These are phyloP conservation scores for Campylorhamphus procurvoides DNA, from an alignment of 2,113 vertebrate genomes.

Conservation along the genomic window DNA sequence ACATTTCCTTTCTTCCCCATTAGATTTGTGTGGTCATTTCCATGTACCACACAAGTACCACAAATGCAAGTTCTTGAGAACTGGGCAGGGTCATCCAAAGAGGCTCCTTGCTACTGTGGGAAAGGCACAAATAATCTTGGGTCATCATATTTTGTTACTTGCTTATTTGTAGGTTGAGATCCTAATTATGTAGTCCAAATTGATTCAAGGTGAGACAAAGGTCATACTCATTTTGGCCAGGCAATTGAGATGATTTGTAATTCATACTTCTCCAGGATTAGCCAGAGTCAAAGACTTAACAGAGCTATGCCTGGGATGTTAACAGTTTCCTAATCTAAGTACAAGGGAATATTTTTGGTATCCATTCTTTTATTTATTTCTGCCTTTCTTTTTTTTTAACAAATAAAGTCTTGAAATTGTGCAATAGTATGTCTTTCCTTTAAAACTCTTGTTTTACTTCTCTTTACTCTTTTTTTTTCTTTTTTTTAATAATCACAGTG, in stretches of 20 bases:
- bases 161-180: neutral
- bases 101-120: neutral
- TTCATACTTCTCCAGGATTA: neutral
- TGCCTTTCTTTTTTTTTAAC: neutral
- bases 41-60: neutral
- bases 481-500: neutral
- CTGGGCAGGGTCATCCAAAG: neutral
- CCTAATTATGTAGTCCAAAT: neutral
- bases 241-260: neutral
- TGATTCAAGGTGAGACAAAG: neutral
- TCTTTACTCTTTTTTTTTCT: neutral
- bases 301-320: neutral
- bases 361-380: neutral
- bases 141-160: neutral
- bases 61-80: neutral
- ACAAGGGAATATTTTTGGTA: neutral
- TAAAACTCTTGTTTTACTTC: neutral
- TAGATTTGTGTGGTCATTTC: neutral
- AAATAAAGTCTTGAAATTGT: neutral
- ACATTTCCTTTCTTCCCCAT: neutral
- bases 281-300: neutral
- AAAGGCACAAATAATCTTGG: neutral
- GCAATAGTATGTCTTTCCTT: neutral
- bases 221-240: neutral
- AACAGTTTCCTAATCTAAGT: neutral